Evolutionary conservation across 2,797 vertebrate species (phyloP).

Genomic region (Pipistrellus pygmaeus): DNA sequence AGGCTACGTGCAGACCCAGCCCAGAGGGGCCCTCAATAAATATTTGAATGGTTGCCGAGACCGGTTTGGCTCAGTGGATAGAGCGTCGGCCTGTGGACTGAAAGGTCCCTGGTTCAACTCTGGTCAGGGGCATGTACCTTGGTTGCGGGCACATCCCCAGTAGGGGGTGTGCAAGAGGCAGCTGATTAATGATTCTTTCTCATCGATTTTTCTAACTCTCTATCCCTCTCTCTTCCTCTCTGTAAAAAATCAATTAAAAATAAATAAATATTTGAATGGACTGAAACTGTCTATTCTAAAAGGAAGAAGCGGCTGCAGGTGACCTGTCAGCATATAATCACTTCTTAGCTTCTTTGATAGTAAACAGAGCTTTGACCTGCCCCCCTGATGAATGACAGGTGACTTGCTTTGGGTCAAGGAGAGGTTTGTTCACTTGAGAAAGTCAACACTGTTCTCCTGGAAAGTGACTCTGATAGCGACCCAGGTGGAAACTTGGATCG

Average conservation of each 20-base stretch:
- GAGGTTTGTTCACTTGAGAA: background rate
- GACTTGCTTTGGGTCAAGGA: background rate
- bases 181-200: no score
- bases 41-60: no score
- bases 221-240: no score
- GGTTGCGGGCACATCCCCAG: no score
- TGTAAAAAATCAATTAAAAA: no score
- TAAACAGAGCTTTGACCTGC: conserved; percentile 1
- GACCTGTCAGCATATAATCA: background rate
- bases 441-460: background rate
- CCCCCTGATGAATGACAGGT: background rate
- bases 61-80: no score
- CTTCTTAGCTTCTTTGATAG: background rate
- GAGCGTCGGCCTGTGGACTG: no score
- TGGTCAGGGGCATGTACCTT: no score
- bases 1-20: background rate
- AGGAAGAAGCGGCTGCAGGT: background rate
- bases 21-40: background rate
- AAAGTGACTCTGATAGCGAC: background rate
- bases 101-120: no score
- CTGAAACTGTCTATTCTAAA: background rate
- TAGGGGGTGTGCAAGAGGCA: no score
- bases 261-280: background rate
- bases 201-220: no score
- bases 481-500: background rate